Conservation (phyloP, 1,140 invertebrate species). For the Drosophila lacertosa region DNA sequence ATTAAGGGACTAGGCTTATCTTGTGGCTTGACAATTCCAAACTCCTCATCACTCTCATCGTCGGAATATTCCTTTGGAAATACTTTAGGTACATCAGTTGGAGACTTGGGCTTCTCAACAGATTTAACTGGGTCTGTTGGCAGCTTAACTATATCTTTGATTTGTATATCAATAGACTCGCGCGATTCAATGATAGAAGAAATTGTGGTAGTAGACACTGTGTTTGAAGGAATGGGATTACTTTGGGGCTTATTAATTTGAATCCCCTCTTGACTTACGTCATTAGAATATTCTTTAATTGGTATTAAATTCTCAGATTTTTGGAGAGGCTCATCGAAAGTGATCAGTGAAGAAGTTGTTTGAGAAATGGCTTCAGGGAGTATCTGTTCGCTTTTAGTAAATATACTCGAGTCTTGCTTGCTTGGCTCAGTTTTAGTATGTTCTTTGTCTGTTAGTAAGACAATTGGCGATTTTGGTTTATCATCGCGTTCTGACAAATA, state of each 20-base stretch:
- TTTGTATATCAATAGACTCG: not conserved
- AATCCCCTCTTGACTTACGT: constrained; percentile 26
- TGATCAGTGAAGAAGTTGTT: too few species aligned
- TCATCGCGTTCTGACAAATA: not conserved
- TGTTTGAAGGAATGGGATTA: constrained; percentile 1
- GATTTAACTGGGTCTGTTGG: not conserved
- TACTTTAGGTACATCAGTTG: constrained; percentile 12
- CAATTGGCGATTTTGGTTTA: constrained; percentile 7
- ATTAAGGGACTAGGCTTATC: too few species aligned
- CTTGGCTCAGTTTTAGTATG: not conserved
- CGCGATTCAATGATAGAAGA: constrained; percentile 2
- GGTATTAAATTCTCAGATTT: too few species aligned
- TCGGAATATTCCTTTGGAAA: constrained; percentile 13
- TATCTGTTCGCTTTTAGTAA: too few species aligned
- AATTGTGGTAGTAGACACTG: not conserved
- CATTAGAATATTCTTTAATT: constrained; percentile 20
- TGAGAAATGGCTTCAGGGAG: too few species aligned
- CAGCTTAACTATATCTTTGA: not conserved
- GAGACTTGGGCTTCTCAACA: too few species aligned
- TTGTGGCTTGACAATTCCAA: constrained; percentile 4
- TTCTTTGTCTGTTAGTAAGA: too few species aligned
- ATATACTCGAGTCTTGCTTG: too few species aligned
- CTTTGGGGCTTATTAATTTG: constrained; percentile 11
- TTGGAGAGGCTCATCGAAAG: too few species aligned
- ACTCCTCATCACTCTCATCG: too few species aligned